These are phyloP conservation scores for Hesperia comma DNA, from an alignment of 2,888 invertebrate species.

Conservation along the genomic window DNA sequence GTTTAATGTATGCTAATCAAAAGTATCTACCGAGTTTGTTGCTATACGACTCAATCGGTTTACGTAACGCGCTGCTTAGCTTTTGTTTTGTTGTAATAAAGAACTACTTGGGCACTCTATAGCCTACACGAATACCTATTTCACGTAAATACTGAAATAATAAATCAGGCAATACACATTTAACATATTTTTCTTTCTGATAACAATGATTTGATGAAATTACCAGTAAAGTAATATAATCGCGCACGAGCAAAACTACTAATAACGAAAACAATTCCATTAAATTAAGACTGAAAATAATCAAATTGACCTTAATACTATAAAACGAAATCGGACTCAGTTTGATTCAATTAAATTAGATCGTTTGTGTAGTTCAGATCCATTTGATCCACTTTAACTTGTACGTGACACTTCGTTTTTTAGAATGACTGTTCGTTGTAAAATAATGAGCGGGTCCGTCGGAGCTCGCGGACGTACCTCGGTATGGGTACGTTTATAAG, in stretches of 20 bases:
- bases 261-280: too few species aligned
- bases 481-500: neutral
- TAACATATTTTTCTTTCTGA: too few species aligned
- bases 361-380: conserved; percentile 7
- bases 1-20: conserved; percentile 48
- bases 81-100: too few species aligned
- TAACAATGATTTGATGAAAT: too few species aligned
- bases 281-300: conserved; percentile 7
- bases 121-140: too few species aligned
- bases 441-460: conserved; percentile 22
- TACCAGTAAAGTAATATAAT: neutral
- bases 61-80: neutral
- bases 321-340: conserved; percentile 15
- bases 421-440: conserved; percentile 16
- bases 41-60: conserved; percentile 11
- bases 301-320: conserved; percentile 25
- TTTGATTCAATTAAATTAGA: conserved; percentile 13
- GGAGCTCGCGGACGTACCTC: conserved; percentile 1
- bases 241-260: neutral
- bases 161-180: too few species aligned
- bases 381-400: conserved; percentile 8
- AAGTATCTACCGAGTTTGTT: conserved; percentile 37
- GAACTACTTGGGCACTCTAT: too few species aligned
- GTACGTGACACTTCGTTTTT: conserved; percentile 21
- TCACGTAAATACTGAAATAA: too few species aligned